Percentiles rank a stretch among this genome's conserved stretches.
Conservation (phyloP, 2,888 invertebrate species). For the Drosophila mettleri region DNA sequence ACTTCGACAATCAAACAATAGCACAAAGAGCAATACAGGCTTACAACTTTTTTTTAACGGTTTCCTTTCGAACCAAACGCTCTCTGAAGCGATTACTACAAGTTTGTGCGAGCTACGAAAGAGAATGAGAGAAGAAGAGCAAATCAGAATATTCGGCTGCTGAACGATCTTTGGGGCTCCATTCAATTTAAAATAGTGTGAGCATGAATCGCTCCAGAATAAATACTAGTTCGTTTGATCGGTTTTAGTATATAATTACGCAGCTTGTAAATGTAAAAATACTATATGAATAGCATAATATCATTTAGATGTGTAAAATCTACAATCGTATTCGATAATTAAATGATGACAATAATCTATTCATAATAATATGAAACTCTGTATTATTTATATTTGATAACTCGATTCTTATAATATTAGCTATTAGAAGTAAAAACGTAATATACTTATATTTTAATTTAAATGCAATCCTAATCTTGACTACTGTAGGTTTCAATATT, state of each 20-base stretch:
- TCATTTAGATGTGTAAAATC: too few species aligned
- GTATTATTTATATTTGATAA: too few species aligned
- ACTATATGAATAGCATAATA: background rate
- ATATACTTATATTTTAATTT: too few species aligned
- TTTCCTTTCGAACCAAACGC: constrained; percentile 24
- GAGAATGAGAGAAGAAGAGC: constrained; percentile 6
- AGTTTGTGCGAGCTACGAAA: constrained; percentile 2
- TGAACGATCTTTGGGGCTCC: constrained; percentile 44
- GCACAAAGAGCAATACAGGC: constrained; percentile 31
- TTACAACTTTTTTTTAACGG: constrained; percentile 53
- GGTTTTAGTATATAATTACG: background rate
- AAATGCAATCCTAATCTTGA: background rate
- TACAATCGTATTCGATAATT: too few species aligned
- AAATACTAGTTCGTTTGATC: constrained; percentile 7
- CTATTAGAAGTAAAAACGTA: too few species aligned
- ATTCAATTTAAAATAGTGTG: constrained; percentile 39
- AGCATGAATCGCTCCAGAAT: constrained; percentile 1
- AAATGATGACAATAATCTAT: too few species aligned
- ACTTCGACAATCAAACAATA: constrained; percentile 33
- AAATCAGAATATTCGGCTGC: constrained; percentile 4
- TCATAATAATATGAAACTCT: too few species aligned
- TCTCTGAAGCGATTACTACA: constrained; percentile 6
- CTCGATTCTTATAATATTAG: too few species aligned
- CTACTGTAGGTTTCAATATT: background rate
- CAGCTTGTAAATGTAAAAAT: background rate